Conservation (phyloP, 2,113 vertebrate genomes). For the Grantiella picta region DNA sequence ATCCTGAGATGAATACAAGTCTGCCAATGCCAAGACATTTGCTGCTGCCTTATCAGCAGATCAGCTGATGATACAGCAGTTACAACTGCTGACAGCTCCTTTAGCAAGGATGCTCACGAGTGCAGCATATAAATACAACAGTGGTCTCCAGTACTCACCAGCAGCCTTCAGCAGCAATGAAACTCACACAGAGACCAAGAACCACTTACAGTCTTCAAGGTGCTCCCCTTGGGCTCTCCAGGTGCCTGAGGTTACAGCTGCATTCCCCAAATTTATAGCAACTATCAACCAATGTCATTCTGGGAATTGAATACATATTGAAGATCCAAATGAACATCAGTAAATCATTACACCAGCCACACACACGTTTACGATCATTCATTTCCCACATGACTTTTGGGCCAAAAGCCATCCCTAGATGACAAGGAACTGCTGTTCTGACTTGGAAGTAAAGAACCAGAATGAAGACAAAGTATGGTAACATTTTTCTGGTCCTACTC, state of each 20-base stretch:
- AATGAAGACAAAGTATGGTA: background rate
- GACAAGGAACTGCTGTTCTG: background rate
- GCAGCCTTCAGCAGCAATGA: background rate
- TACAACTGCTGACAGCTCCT: background rate
- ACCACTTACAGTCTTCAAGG: background rate
- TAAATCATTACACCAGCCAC: background rate
- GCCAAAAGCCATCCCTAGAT: background rate
- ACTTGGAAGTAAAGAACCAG: background rate
- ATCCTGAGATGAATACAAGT: background rate
- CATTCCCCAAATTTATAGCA: background rate
- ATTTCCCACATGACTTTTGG: background rate
- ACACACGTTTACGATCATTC: background rate
- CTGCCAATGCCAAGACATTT: background rate
- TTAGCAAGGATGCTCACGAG: background rate
- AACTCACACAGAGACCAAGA: background rate
- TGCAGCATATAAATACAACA: background rate
- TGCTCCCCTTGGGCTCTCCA: background rate
- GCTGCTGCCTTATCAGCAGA: slow-evolving; percentile 19
- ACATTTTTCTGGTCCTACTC: background rate
- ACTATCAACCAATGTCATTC: background rate
- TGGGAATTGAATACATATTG: background rate
- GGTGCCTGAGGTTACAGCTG: background rate
- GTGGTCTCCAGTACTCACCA: background rate
- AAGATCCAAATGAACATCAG: background rate
- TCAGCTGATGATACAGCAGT: background rate